Base-by-base conservation (phyloP, 2,113 vertebrate species). In the Cervus canadensis region DNA sequence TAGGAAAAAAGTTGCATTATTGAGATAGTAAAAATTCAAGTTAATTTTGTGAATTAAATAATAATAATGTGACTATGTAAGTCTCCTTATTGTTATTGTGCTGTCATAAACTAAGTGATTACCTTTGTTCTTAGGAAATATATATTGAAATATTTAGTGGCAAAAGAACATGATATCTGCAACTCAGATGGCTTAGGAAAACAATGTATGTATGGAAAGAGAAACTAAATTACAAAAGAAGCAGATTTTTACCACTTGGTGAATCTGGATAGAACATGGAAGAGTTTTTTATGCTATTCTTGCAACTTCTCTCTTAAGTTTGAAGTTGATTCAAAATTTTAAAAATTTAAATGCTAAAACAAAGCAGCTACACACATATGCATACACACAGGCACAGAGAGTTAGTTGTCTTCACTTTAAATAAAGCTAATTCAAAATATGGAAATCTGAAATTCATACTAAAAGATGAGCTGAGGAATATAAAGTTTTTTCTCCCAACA, bases 291-390 rank as follows among this genome's bases (percentile, higher is more conserved):
- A 17, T 83, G 17, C 48, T 71, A 6, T 79, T 64, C 52, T 83
- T 92, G n/a, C 33, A 96, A 89, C 11, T 94, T 95, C 93, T 89
- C 54, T 87, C 40, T 54, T 28, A 96, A 94, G 50, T 79, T 88
- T 82, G 16, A 92, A 89, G 60, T 93, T 81, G 76, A n/a, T 89
- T 95, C 57, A 86, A 83, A 60, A 52, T 54, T 59, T 28, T 8
- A 54, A 76, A 93, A 90, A 17, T 60, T 88, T 74, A 50, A 96
- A 64, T 59, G 14, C 48, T 79, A 79, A 96, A 94, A 93, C 76
- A 87, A 59, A 95, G n/a, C 85, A 93, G 9, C 79, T 64, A 30
- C 5, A 91, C 9, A 59, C 19, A 50, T 33, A 12, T 19, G 4
- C 30, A 78, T 6, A 33, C 13, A 59, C 33, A 45, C 21, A 40